Percentiles rank a stretch among this genome's conserved stretches.
Conservation (phyloP, 2,888 invertebrate species). For the Drosophila sordidula region DNA sequence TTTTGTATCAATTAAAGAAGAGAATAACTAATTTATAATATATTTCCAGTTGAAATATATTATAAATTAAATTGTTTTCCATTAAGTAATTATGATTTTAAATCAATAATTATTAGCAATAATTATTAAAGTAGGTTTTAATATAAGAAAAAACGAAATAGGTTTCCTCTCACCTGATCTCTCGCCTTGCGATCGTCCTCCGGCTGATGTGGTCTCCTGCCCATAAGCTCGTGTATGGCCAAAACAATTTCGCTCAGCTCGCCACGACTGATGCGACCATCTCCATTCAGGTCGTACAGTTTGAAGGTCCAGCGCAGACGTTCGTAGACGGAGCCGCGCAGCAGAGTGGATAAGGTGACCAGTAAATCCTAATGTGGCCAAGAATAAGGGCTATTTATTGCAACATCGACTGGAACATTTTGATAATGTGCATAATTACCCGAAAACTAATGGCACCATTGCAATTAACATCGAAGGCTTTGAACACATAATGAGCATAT, state of each 20-base stretch:
- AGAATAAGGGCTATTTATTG: not conserved
- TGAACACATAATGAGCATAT: conserved; percentile 99
- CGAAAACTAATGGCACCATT: conserved; percentile 98
- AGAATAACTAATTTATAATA: too few relatives aligned
- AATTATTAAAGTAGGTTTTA: too few relatives aligned
- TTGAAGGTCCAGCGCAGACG: conserved; percentile 98
- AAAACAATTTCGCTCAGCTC: conserved; percentile 95
- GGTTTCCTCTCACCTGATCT: conserved; percentile 88
- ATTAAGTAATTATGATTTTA: too few relatives aligned
- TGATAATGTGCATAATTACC: conserved; percentile 87
- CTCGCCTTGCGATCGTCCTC: conserved; percentile 93
- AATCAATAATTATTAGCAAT: too few relatives aligned
- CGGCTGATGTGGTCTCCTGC: conserved; percentile 90
- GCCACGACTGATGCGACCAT: conserved; percentile 96
- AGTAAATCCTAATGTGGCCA: conserved; percentile 91
- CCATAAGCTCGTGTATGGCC: conserved; percentile 97
- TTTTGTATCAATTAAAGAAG: too few relatives aligned
- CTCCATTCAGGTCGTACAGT: conserved; percentile 97
- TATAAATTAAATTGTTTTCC: too few relatives aligned
- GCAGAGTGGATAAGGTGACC: conserved; percentile 95
- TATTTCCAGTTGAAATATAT: too few relatives aligned
- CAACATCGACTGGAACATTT: not conserved
- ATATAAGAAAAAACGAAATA: too few relatives aligned
- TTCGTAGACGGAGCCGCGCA: conserved; percentile 97
- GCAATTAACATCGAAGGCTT: conserved; percentile 98